phyloP scores from a whole-genome alignment of 2,888 invertebrate species.

The Melangyna quadrimaculata region DNA sequence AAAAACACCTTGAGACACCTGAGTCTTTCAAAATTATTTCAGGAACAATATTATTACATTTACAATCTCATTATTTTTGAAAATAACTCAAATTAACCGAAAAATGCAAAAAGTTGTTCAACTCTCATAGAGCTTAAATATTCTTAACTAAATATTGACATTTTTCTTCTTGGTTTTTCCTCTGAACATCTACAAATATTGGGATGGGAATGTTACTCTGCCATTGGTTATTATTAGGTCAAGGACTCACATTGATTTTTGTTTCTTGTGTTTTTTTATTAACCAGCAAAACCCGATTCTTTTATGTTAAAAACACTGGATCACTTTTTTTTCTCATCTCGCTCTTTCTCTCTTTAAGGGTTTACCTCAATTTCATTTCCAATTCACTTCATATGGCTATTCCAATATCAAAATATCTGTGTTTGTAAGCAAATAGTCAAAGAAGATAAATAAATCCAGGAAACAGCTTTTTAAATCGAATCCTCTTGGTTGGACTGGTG shows the following conservation, averaged over 20 bases:
- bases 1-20: background rate
- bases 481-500: background rate
- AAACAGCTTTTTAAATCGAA: background rate
- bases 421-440: background rate
- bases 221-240: conserved; percentile 17
- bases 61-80: background rate
- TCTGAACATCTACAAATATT: conserved; percentile 16
- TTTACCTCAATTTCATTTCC: conserved; percentile 61
- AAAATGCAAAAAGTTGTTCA: background rate
- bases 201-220: background rate
- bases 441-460: conserved; percentile 3
- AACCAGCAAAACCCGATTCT: conserved; percentile 33
- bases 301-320: background rate
- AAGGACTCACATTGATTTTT: conserved; percentile 39
- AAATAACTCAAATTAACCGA: background rate
- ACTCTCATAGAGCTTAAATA: background rate
- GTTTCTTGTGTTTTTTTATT: background rate
- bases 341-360: conserved; percentile 12
- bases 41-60: background rate
- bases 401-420: conserved; percentile 19
- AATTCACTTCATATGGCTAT: conserved; percentile 42
- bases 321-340: background rate
- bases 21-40: background rate
- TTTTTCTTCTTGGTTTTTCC: background rate
- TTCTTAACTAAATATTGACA: background rate